Evolutionary conservation across 2,888 invertebrate genomes (phyloP).

Genomic region (Mythimna loreyi): DNA sequence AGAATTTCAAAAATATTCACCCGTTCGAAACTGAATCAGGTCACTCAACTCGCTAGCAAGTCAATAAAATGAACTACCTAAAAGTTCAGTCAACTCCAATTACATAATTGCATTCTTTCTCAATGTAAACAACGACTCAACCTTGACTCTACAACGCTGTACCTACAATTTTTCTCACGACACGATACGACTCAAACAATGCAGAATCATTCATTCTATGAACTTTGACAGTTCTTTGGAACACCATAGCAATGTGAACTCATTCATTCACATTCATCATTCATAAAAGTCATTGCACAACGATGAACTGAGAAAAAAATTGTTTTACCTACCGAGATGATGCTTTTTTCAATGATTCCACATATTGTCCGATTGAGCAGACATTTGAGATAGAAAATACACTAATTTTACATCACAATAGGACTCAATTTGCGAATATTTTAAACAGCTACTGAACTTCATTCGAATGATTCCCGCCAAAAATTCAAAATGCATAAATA

Average conservation of each 20-base stretch:
- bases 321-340: neutral
- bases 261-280: too few species aligned
- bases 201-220: constrained; percentile 23
- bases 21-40: too few species aligned
- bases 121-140: constrained; percentile 46
- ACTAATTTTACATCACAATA: neutral
- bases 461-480: neutral
- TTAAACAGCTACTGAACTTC: neutral
- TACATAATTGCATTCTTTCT: constrained; percentile 32
- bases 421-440: neutral
- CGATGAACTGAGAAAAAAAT: neutral
- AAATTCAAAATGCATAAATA: neutral
- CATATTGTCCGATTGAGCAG: neutral
- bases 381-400: neutral
- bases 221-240: constrained; percentile 36
- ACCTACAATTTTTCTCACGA: constrained; percentile 52
- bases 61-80: neutral
- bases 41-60: too few species aligned
- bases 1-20: too few species aligned
- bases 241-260: neutral
- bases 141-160: constrained; percentile 56
- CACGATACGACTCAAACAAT: constrained; percentile 40
- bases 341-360: neutral
- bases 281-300: too few species aligned
- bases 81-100: constrained; percentile 49